Evolutionary conservation across 2,888 invertebrate species (phyloP), one percentile per base, ranked within the genome.

Genomic region (Pegoplata infirma): DNA sequence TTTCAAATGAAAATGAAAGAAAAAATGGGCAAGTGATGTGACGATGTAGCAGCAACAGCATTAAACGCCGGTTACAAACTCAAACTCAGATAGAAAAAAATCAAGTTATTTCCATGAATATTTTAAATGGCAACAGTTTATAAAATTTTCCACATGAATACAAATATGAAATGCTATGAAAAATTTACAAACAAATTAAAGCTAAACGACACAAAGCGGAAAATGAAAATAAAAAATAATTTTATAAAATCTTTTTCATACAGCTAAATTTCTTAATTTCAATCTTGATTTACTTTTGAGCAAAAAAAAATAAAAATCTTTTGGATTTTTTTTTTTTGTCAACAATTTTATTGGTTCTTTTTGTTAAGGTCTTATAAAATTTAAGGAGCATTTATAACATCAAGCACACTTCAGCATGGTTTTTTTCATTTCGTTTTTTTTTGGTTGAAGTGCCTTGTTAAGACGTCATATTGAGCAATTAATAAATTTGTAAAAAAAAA

Each of bases 391-490:
- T 67, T n/a, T 78, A 32, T 55, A 72, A 67, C 75, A 53, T 67
- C 66, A 79, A 79, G 75, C n/a, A 40, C 67, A 36, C 75, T 72
- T 51, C 46, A 75, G 61, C 58, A 67, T 76, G 79, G 67, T 71
- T 32, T 64, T 66, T 53, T 23, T 40, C 44, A 46, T 19, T n/a
- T 49, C 3, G 6, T 49, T 49, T 5, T 49, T 21, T 21, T 17
- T 49, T 44, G 5, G 23, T 56, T 32, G 67, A 75, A 79, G 79
- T 56, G 75, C 79, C 75, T 75, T 79, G 79, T 79, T 72, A 79
- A 67, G 75, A 79, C 67, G 79, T 79, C 79, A 79, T 72, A 79
- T 75, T 79, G 75, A 79, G 71, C 79, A 79, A 79, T 79, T 79
- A 79, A 79, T 75, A 79, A 75, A 75, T 72, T 63, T 44, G 49